phyloP scores from a whole-genome alignment of 2,797 vertebrate genomes.

The Oreochromis mossambicus region DNA sequence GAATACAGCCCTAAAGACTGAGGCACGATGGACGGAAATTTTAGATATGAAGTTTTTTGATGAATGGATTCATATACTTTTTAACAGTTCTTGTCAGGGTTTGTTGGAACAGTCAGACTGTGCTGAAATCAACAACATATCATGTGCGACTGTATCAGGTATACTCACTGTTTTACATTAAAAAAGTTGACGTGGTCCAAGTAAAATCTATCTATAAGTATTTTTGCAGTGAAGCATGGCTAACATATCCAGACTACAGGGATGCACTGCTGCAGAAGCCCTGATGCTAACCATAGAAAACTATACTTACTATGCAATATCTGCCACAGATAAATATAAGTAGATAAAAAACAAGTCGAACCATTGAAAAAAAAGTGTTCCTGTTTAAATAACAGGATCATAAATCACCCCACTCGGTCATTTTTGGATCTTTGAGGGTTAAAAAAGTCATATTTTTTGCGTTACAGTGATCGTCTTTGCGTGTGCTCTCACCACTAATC shows the following conservation, averaged over 20 bases:
- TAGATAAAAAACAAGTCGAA: not conserved
- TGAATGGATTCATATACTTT: not conserved
- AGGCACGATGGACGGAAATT: not conserved
- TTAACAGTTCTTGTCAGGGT: not conserved
- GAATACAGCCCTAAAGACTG: not conserved
- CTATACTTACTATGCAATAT: not conserved
- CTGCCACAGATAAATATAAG: not conserved
- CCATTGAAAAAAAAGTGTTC: not conserved
- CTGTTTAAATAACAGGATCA: not conserved
- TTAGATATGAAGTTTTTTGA: not conserved
- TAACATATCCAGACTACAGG: not conserved
- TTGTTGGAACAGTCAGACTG: not conserved
- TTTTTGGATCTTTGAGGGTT: not conserved
- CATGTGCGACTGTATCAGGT: not conserved
- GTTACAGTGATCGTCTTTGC: not conserved
- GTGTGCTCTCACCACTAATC: constrained; percentile 82
- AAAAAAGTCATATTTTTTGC: not conserved
- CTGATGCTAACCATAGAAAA: not conserved
- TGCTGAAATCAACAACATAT: not conserved
- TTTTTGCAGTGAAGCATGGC: not conserved
- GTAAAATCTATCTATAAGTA: not conserved
- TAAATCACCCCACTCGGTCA: not conserved
- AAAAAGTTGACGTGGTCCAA: not conserved
- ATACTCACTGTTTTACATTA: not conserved
- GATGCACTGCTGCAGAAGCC: not conserved